phyloP scores from a whole-genome alignment of 23 tunicate species.

The Botrylloides violaceus region DNA sequence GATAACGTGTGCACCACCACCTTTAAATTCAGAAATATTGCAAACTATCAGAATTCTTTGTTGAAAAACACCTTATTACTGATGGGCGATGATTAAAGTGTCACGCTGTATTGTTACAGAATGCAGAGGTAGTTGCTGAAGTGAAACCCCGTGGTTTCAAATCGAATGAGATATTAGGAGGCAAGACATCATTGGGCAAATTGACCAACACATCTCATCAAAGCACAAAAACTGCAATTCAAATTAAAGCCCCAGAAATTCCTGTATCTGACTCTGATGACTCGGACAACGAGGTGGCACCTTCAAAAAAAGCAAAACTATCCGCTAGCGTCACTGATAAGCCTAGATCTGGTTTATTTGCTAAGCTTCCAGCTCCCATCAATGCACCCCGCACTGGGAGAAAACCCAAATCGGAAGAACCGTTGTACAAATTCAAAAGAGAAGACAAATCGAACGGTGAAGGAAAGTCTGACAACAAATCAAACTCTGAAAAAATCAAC shows the following conservation, averaged over 20 bases:
- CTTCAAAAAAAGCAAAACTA: constrained; percentile 9
- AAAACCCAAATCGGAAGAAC: constrained; percentile 30
- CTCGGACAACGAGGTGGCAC: constrained; percentile 14
- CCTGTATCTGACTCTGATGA: constrained; percentile 24
- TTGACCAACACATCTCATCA: background rate
- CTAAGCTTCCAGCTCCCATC: constrained; percentile 84
- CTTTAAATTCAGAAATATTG: too few relatives aligned
- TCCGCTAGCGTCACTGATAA: background rate
- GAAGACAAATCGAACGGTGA: background rate
- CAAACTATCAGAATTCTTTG: too few relatives aligned
- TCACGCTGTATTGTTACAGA: too few relatives aligned
- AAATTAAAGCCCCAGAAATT: constrained; percentile 15
- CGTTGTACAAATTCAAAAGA: constrained; percentile 52
- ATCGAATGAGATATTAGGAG: too few relatives aligned
- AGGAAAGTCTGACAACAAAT: background rate
- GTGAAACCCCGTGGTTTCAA: too few relatives aligned
- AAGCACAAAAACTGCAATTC: background rate
- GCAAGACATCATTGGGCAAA: too few relatives aligned
- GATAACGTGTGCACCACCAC: too few relatives aligned
- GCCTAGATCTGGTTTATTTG: constrained; percentile 55
- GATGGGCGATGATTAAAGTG: too few relatives aligned
- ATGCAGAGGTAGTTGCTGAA: too few relatives aligned
- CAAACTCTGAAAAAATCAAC: background rate
- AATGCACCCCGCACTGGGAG: constrained; percentile 50
- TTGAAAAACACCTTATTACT: too few relatives aligned